Evolutionary conservation across 2,113 vertebrate genomes (phyloP).

Genomic region (Engraulis encrasicolus): DNA sequence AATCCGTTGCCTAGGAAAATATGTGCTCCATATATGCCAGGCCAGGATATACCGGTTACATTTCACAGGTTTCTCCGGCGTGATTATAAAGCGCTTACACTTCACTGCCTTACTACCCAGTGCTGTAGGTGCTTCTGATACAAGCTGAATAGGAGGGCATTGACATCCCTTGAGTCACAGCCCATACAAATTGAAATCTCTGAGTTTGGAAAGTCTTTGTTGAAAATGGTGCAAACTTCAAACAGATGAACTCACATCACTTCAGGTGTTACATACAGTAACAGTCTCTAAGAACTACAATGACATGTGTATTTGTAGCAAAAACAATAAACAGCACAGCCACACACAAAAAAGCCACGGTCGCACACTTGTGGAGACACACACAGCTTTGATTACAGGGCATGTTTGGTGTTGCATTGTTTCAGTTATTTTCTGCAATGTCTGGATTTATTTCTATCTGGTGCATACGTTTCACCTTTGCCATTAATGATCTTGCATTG

Average conservation of each 20-base stretch:
- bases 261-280: not conserved
- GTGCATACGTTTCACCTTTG: too few relatives aligned
- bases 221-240: not conserved
- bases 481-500: too few relatives aligned
- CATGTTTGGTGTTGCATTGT: too few relatives aligned
- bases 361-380: too few relatives aligned
- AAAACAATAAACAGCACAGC: too few relatives aligned
- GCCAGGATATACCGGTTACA: not conserved
- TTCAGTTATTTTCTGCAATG: too few relatives aligned
- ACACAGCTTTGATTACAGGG: too few relatives aligned
- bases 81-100: not conserved
- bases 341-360: too few relatives aligned
- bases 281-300: not conserved
- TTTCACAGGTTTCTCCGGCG: not conserved
- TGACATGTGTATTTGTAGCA: not conserved
- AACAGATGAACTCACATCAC: not conserved
- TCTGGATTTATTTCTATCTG: too few relatives aligned
- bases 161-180: not conserved
- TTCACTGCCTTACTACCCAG: not conserved
- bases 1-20: not conserved
- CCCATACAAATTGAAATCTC: not conserved
- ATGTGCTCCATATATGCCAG: not conserved
- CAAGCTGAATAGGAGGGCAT: not conserved
- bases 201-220: not conserved
- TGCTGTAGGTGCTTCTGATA: not conserved